Evolutionary conservation across 2,113 vertebrate genomes (phyloP).

Genomic region (Phalacrocorax aristotelis): DNA sequence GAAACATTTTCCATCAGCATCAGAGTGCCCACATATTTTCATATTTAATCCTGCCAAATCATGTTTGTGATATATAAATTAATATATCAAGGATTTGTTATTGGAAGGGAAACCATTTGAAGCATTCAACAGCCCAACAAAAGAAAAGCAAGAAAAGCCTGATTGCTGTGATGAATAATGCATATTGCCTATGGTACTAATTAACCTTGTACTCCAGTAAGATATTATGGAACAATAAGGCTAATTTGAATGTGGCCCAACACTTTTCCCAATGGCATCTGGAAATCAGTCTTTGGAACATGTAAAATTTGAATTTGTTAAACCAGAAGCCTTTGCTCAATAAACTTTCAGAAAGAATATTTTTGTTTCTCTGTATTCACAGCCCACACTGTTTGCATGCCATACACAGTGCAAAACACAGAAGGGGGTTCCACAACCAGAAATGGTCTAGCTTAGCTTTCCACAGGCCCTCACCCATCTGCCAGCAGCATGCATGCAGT

Average conservation of each 20-base stretch:
- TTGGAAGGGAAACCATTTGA: slow-evolving; percentile 46
- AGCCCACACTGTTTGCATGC: neutral
- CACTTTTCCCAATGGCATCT: slow-evolving; percentile 55
- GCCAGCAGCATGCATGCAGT: neutral
- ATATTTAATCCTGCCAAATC: too few relatives aligned
- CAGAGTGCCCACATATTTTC: neutral
- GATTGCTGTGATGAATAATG: slow-evolving; percentile 74
- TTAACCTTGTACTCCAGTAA: slow-evolving; percentile 74
- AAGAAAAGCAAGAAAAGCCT: slow-evolving; percentile 69
- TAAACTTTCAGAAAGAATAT: neutral
- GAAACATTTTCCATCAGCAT: slow-evolving; percentile 1
- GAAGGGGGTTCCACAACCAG: neutral
- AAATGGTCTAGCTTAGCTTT: neutral
- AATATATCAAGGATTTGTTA: slow-evolving; percentile 61
- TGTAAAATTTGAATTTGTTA: neutral
- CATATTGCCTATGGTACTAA: slow-evolving; percentile 72
- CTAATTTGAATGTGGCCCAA: slow-evolving; percentile 70
- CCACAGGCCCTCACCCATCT: neutral
- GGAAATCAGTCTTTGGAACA: slow-evolving; percentile 39
- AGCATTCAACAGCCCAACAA: slow-evolving; percentile 45
- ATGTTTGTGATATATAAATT: too few relatives aligned
- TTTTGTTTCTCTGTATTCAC: neutral
- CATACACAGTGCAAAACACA: fast-evolving
- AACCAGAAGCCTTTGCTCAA: slow-evolving; percentile 12
- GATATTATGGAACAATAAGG: slow-evolving; percentile 69